A percentile compares a stretch with the other conserved stretches of the same genome.
Evolutionary conservation across 2,797 vertebrate species (phyloP).

Genomic region (Siniperca scherzeri): DNA sequence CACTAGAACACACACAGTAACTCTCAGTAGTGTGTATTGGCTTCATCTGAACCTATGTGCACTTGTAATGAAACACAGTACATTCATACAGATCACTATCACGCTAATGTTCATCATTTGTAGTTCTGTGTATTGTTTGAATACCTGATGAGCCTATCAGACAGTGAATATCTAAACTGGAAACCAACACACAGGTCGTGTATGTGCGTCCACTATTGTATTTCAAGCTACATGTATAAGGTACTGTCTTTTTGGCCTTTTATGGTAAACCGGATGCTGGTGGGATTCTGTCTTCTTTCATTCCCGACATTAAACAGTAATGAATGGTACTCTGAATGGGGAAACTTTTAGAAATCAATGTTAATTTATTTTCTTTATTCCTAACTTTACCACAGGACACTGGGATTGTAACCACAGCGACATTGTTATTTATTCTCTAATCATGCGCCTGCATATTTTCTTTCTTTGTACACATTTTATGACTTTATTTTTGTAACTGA

Average conservation of each 20-base stretch:
- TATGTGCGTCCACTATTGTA: slow-evolving; percentile 8
- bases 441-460: slow-evolving; percentile 68
- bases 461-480: slow-evolving; percentile 71
- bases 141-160: slow-evolving; percentile 5
- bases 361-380: slow-evolving; percentile 82
- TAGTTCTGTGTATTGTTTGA: slow-evolving; percentile 29
- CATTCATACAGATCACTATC: slow-evolving; percentile 3
- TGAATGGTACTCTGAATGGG: slow-evolving; percentile 62
- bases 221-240: slow-evolving; percentile 14
- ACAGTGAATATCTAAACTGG: slow-evolving; percentile 41
- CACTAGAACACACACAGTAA: background rate
- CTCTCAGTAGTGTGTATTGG: background rate
- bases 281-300: slow-evolving; percentile 39
- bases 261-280: slow-evolving; percentile 44
- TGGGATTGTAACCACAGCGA: slow-evolving; percentile 80
- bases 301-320: slow-evolving; percentile 46
- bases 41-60: slow-evolving; percentile 14
- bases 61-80: slow-evolving; percentile 5
- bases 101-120: slow-evolving; percentile 9
- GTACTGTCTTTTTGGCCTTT: slow-evolving; percentile 41
- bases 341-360: slow-evolving; percentile 68
- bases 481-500: slow-evolving; percentile 70
- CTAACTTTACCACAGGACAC: slow-evolving; percentile 76
- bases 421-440: slow-evolving; percentile 86
- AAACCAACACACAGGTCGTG: slow-evolving; percentile 21